phyloP scores from a whole-genome alignment of 2,113 vertebrate genomes.

The Hippocampus zosterae region DNA sequence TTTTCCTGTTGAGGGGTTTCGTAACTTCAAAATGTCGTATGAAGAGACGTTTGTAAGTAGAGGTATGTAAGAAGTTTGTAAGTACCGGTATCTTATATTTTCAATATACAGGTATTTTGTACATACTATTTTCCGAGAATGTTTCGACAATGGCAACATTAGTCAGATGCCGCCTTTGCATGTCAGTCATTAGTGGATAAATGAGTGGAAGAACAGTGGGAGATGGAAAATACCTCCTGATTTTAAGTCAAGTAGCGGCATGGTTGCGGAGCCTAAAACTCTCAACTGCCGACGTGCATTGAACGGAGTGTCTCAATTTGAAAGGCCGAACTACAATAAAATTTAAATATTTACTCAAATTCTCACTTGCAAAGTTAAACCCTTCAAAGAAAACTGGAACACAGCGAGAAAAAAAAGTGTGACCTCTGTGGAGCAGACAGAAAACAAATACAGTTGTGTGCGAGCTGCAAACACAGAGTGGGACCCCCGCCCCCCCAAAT shows the following conservation, averaged over 20 bases:
- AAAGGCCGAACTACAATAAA: not conserved
- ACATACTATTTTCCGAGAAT: too few relatives aligned
- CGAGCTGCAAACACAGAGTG: constrained; percentile 13
- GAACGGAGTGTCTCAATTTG: not conserved
- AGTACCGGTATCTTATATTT: too few relatives aligned
- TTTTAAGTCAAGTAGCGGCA: not conserved
- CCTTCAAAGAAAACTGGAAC: not conserved
- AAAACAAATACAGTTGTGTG: constrained; percentile 6
- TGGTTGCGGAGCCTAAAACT: not conserved
- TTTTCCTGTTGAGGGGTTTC: too few relatives aligned
- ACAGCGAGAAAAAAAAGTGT: not conserved
- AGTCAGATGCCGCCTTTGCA: not conserved
- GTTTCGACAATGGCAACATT: not conserved
- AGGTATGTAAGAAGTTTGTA: too few relatives aligned
- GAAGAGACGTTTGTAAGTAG: too few relatives aligned
- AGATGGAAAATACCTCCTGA: not conserved
- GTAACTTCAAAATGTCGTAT: too few relatives aligned
- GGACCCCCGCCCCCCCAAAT: too few relatives aligned
- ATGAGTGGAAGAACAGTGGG: not conserved
- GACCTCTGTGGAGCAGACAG: constrained; percentile 1
- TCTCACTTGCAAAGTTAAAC: not conserved
- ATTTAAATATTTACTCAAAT: not conserved
- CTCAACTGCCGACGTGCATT: not conserved
- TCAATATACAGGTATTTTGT: too few relatives aligned
- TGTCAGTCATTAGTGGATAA: not conserved